Conservation (phyloP, 2,888 invertebrate genomes). For the Ptycholaimellus sp. region DNA sequence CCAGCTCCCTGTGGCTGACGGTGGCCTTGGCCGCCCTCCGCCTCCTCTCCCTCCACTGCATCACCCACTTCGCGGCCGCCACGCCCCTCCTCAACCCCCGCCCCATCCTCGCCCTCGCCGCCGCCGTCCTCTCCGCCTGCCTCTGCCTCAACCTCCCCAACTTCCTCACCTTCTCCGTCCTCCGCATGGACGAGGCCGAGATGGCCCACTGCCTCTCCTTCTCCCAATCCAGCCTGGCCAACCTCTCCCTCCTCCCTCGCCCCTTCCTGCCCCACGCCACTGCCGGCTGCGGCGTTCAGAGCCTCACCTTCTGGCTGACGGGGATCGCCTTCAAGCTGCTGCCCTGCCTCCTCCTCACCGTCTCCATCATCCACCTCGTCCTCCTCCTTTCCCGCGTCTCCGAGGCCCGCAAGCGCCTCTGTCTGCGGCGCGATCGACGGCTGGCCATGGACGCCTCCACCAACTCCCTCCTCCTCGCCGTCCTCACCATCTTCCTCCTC, state of each 20-base stretch:
- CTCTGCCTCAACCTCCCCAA: not conserved
- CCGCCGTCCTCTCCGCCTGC: not conserved
- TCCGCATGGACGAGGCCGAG: not conserved
- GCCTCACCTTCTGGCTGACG: not conserved
- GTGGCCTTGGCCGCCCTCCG: slow-evolving; percentile 27
- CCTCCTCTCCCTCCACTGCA: slow-evolving; percentile 21
- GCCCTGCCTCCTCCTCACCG: slow-evolving; percentile 20
- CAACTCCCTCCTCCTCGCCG: slow-evolving; percentile 11
- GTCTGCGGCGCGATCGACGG: slow-evolving; percentile 4
- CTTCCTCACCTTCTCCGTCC: not conserved
- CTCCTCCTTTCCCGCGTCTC: slow-evolving; percentile 20
- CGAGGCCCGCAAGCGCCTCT: no score
- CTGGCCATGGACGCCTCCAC: not conserved
- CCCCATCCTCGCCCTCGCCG: not conserved
- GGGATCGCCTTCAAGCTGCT: slow-evolving; percentile 11
- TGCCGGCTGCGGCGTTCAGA: not conserved
- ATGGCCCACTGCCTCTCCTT: not conserved
- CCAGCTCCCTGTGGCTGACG: slow-evolving; percentile 31
- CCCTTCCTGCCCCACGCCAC: not conserved
- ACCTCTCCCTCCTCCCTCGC: no score
- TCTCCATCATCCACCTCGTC: slow-evolving; percentile 19
- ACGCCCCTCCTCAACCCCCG: not conserved
- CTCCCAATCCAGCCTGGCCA: no score
- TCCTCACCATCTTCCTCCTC: slow-evolving; percentile 19
- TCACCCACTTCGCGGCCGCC: slow-evolving; percentile 12